Conservation (phyloP, 1,140 invertebrate species). For the Eriocheir sinensis region DNA sequence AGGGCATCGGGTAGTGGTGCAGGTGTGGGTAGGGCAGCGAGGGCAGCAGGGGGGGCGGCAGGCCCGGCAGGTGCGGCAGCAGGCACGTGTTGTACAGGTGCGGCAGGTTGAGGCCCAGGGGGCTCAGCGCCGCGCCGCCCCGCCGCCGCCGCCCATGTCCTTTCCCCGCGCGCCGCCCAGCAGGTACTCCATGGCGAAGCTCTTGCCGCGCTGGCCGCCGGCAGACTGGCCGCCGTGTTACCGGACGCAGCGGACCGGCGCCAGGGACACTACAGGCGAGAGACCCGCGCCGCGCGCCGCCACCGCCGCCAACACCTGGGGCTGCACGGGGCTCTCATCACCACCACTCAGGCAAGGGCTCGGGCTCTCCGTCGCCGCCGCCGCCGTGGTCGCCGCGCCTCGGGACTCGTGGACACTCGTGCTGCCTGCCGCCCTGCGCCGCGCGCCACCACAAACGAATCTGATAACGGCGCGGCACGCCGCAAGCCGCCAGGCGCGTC, state of each 20-base stretch:
- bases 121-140: constrained; percentile 58
- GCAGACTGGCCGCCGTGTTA: constrained; percentile 68
- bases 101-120: constrained; percentile 62
- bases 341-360: too few relatives aligned
- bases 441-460: constrained; percentile 71
- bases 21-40: constrained; percentile 67
- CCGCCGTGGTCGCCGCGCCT: too few relatives aligned
- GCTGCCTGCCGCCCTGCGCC: constrained; percentile 35
- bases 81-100: constrained; percentile 73
- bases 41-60: constrained; percentile 70
- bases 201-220: constrained; percentile 65
- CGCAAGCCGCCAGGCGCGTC: constrained; percentile 66
- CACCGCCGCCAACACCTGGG: too few relatives aligned
- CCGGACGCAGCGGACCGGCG: too few relatives aligned
- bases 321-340: too few relatives aligned
- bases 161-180: constrained; percentile 58
- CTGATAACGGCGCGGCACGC: constrained; percentile 65
- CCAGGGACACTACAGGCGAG: constrained; percentile 38
- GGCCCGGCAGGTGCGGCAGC: constrained; percentile 69
- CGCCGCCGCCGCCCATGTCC: constrained; percentile 32
- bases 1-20: constrained; percentile 69
- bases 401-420: not conserved
- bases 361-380: too few relatives aligned
- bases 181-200: constrained; percentile 74
- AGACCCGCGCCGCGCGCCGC: not conserved